A percentile compares a stretch with the other conserved stretches of the same genome.
These are phyloP conservation scores for Conger conger DNA, from an alignment of 2,113 vertebrate genomes.

Conservation along the genomic window DNA sequence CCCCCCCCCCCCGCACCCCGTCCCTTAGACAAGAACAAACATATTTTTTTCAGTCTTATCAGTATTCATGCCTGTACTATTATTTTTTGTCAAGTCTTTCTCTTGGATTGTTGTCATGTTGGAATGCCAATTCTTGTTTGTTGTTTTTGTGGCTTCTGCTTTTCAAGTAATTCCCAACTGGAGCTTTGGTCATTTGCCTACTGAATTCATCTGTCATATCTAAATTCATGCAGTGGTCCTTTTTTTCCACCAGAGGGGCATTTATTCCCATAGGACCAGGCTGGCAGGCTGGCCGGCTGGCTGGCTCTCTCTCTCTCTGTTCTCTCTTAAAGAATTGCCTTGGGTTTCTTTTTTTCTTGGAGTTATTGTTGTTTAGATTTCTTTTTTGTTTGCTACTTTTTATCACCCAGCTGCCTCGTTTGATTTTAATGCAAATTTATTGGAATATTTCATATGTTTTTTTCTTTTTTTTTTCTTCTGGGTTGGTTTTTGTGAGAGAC, in stretches of 20 bases:
- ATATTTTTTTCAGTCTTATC: not conserved
- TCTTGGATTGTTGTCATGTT: not conserved
- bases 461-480: not conserved
- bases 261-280: not conserved
- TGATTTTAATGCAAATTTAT: not conserved
- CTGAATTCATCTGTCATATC: not conserved
- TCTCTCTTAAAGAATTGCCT: not conserved
- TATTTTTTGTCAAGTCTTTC: not conserved
- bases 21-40: not conserved
- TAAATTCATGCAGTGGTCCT: not conserved
- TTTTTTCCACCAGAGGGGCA: not conserved
- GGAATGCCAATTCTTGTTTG: not conserved
- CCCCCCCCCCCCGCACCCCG: too few relatives aligned
- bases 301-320: not conserved
- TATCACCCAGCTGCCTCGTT: not conserved
- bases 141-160: not conserved
- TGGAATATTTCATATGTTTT: too few relatives aligned
- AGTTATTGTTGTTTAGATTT: not conserved
- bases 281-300: too few relatives aligned
- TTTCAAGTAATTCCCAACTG: not conserved
- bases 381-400: not conserved
- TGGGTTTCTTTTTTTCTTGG: not conserved
- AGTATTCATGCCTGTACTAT: not conserved
- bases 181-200: not conserved
- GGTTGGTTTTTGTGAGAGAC: not conserved